phyloP scores from a whole-genome alignment of 2,113 vertebrate genomes.

The Lutjanus erythropterus region DNA sequence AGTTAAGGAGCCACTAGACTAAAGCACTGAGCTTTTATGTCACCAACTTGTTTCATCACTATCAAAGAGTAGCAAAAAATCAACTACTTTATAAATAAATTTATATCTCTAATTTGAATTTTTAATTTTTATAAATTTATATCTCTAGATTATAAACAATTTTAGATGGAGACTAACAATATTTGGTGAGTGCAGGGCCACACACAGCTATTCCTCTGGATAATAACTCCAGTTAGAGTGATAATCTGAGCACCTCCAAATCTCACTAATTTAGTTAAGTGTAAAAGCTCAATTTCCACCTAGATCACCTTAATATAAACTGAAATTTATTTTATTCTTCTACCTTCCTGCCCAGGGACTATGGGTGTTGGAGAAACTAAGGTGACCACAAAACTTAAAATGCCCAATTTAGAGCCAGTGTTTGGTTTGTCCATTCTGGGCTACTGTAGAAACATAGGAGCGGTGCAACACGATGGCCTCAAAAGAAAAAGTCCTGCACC shows the following conservation, averaged over 20 bases:
- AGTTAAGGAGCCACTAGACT: slow-evolving; percentile 4
- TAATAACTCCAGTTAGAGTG: no score
- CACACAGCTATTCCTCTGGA: background rate
- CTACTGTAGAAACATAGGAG: no score
- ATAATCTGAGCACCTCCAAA: background rate
- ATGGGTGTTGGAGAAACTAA: no score
- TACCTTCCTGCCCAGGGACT: background rate
- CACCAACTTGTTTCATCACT: slow-evolving; percentile 17
- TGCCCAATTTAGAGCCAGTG: no score
- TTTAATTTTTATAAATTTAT: background rate
- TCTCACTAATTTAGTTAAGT: background rate
- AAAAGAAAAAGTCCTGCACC: no score
- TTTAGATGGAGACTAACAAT: background rate
- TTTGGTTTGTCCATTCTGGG: no score
- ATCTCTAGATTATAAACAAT: background rate
- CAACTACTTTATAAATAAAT: no score
- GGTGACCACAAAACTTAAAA: no score
- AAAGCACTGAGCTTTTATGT: slow-evolving; percentile 38
- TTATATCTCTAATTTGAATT: background rate
- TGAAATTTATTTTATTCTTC: background rate
- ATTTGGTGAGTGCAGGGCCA: background rate
- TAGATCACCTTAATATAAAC: background rate
- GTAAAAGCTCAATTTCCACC: background rate
- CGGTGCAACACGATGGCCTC: no score
- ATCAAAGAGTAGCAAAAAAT: background rate